Evolutionary conservation across 1,140 invertebrate genomes (phyloP), one percentile per base, ranked within the genome.

Genomic region (Drosophila asahinai): DNA sequence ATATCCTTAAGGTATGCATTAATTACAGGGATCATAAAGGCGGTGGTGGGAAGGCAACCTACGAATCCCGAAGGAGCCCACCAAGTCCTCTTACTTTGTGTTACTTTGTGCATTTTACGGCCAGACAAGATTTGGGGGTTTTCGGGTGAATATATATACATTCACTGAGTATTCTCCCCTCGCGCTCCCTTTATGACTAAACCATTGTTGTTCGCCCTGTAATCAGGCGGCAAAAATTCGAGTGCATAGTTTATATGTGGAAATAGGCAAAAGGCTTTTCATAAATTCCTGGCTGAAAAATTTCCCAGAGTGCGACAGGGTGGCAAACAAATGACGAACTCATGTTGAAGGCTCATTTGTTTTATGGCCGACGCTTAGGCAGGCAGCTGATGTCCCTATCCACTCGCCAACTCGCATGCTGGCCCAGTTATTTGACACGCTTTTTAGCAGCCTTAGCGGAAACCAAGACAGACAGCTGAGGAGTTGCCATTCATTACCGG

Each of bases 1-100:
- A 87, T 89, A 83, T 87, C 77, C 84, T 89, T 75, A 78, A 87
- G 83, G 84, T 89, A 83, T 87, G 81, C 83, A 89, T 87, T 87
- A 87, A 87, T 87, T 87, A 89, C 84, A 60, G 55, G 75, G 84
- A 78, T 82, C 84, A 80, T 89, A 83, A 89, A 89, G 83, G 72
- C 43, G 45, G 63, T 43, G 33, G 25, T 36, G 42, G 27, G 40
- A 40, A 33, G 51, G 19, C 43, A 70, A 45, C 61, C 57, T 38
- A 15, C 36, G 30, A 19, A 33, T 42, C 51, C 51, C 74, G 40
- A 45, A 33, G 43, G 72, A 58, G 52, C 17, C 22, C 38, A 42
- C 22, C 48, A 33, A 42, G 40, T 63, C 57, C 64, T 62, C 75
- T 80, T 67, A 89, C 86, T 90, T 89, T 89, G 84, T 89, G 79